phyloP scores from a whole-genome alignment of 2,888 invertebrate genomes.

The Amphipyra tragopoginis region DNA sequence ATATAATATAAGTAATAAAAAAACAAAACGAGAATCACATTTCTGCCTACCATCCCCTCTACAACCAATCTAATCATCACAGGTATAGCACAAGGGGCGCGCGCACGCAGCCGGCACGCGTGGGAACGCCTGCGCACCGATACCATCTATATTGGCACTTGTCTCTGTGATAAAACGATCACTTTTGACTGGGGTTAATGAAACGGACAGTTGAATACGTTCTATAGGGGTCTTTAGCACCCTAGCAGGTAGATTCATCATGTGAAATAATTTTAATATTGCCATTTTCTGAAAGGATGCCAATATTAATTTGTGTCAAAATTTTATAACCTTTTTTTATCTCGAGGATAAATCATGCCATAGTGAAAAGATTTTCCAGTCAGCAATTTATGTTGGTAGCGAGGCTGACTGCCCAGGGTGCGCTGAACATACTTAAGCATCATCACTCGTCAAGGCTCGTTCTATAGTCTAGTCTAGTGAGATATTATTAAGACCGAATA shows the following conservation, averaged over 20 bases:
- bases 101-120: conserved; percentile 68
- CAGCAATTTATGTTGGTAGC: no score
- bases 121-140: conserved; percentile 69
- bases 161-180: conserved; percentile 68
- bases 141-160: conserved; percentile 71
- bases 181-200: conserved; percentile 65
- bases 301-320: not conserved
- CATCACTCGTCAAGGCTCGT: no score
- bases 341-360: no score
- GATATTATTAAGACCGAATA: no score
- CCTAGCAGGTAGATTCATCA: conserved; percentile 22
- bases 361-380: no score
- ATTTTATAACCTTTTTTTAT: no score
- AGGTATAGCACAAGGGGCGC: conserved; percentile 54
- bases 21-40: not conserved
- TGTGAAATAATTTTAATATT: conserved; percentile 21
- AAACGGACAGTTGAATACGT: conserved; percentile 60
- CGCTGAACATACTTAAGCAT: no score
- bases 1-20: no score
- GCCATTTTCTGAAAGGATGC: not conserved
- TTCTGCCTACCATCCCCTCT: conserved; percentile 30
- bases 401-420: no score
- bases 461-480: no score
- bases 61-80: conserved; percentile 30
- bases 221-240: conserved; percentile 11